These are phyloP conservation scores for Epinephelus moara DNA, from an alignment of 2,113 vertebrate genomes.

Conservation along the genomic window DNA sequence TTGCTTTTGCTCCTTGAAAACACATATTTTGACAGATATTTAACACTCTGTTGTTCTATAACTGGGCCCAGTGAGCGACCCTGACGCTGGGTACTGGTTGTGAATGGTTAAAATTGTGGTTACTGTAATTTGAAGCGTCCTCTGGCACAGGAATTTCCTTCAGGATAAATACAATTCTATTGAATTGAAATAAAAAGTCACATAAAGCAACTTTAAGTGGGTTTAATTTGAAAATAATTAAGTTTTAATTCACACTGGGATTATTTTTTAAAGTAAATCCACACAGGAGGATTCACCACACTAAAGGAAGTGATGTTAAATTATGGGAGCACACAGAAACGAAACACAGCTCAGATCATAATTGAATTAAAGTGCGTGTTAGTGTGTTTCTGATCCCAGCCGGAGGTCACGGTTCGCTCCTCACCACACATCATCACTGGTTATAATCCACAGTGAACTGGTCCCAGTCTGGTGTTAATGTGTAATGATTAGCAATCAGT, in stretches of 20 bases:
- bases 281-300: not conserved
- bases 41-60: too few relatives aligned
- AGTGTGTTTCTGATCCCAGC: not conserved
- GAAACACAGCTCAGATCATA: not conserved
- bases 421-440: not conserved
- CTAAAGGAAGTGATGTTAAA: not conserved
- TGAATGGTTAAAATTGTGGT: too few relatives aligned
- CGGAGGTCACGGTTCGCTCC: not conserved
- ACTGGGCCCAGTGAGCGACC: too few relatives aligned
- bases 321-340: not conserved
- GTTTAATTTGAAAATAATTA: not conserved
- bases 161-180: too few relatives aligned
- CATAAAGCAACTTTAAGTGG: not conserved
- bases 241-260: not conserved
- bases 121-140: too few relatives aligned
- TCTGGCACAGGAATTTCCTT: too few relatives aligned
- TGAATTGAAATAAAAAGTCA: not conserved
- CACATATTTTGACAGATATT: too few relatives aligned
- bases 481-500: conserved; percentile 70
- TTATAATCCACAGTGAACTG: not conserved
- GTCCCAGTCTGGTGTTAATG: conserved; percentile 51
- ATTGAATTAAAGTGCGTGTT: conserved; percentile 11
- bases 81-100: too few relatives aligned
- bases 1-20: too few relatives aligned
- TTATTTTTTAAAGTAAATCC: not conserved